These are phyloP conservation scores for Drosophila cardini DNA, from an alignment of 1,140 invertebrate species.

Conservation along the genomic window DNA sequence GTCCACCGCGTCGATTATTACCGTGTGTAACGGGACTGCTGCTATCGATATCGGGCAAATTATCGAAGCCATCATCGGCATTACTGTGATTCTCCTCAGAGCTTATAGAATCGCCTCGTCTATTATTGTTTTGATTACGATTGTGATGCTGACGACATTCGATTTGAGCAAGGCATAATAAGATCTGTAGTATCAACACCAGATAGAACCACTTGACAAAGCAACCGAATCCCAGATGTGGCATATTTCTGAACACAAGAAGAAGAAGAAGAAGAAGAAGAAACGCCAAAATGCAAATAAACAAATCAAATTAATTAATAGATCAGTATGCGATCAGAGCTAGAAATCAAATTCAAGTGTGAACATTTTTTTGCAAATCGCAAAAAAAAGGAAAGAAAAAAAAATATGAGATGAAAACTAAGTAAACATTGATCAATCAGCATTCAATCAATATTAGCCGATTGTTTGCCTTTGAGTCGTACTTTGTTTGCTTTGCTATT, in stretches of 20 bases:
- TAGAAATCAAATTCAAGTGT: neutral
- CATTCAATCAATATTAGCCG: constrained; percentile 22
- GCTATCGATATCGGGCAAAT: constrained; percentile 54
- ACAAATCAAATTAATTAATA: constrained; percentile 16
- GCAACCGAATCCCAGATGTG: constrained; percentile 67
- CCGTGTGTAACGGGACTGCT: constrained; percentile 20
- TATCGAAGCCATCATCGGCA: constrained; percentile 53
- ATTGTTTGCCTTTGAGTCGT: constrained; percentile 33
- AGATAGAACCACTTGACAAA: constrained; percentile 78
- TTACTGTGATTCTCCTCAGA: constrained; percentile 68
- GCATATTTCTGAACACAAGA: constrained; percentile 62
- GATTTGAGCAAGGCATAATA: constrained; percentile 65
- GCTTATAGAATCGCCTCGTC: constrained; percentile 53
- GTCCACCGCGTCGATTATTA: constrained; percentile 48
- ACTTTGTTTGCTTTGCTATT: constrained; percentile 37
- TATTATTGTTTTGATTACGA: constrained; percentile 63
- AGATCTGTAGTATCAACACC: constrained; percentile 70
- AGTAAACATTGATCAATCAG: constrained; percentile 13
- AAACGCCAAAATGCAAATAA: constrained; percentile 2
- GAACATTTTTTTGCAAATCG: neutral
- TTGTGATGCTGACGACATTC: constrained; percentile 76
- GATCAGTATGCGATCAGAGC: neutral
- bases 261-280: constrained; percentile 26
- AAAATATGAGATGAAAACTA: constrained; percentile 3
- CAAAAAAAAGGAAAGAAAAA: too few relatives aligned